These are phyloP conservation scores for Plutomurus gul DNA, from an alignment of 1,140 invertebrate species.

Conservation along the genomic window DNA sequence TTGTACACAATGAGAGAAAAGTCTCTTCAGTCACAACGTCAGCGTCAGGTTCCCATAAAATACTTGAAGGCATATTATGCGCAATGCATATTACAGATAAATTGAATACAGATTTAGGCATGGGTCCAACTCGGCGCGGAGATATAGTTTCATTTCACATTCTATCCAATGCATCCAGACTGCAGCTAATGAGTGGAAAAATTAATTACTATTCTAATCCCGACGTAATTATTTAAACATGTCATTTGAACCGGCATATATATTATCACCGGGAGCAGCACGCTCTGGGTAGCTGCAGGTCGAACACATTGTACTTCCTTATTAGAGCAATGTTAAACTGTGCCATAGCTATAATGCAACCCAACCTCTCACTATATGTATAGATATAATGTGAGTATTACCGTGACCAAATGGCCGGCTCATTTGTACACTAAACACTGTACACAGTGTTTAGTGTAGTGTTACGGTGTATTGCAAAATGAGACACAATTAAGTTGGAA, in stretches of 20 bases:
- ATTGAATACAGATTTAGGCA: constrained; percentile 28
- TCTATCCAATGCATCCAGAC: neutral
- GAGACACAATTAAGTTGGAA: neutral
- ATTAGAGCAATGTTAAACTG: too few species aligned
- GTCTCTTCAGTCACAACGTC: neutral
- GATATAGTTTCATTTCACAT: constrained; percentile 26
- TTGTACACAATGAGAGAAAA: too few species aligned
- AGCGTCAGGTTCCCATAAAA: neutral
- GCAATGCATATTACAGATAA: constrained; percentile 27
- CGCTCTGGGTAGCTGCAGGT: neutral
- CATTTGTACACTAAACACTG: too few species aligned
- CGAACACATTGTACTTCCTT: too few species aligned
- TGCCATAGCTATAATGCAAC: too few species aligned
- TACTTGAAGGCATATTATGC: constrained; percentile 22
- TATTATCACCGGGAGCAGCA: neutral
- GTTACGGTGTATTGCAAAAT: neutral
- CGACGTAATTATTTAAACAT: constrained; percentile 35
- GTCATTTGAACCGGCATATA: constrained; percentile 20
- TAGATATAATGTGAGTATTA: too few species aligned
- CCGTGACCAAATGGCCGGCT: too few species aligned
- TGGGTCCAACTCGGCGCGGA: neutral
- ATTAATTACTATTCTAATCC: constrained; percentile 38
- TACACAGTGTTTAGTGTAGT: too few species aligned
- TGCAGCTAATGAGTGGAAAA: constrained; percentile 36
- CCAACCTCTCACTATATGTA: too few species aligned